Percentiles rank a stretch among this genome's conserved stretches.
Evolutionary conservation across 2,797 vertebrate species (phyloP).

Genomic region (Pseudochirops cupreus): DNA sequence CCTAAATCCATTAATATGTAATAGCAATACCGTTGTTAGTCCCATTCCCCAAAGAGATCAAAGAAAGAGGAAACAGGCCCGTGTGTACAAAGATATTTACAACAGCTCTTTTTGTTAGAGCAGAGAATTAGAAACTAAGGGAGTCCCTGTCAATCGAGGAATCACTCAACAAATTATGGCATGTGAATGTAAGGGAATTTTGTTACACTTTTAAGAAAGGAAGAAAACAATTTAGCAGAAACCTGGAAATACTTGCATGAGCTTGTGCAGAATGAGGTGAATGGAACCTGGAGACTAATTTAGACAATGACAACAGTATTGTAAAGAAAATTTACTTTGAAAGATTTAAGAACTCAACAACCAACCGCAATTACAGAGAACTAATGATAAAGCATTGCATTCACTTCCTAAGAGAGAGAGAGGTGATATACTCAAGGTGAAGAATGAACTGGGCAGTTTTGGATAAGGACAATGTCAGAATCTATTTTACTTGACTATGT

Average conservation of each 20-base stretch:
- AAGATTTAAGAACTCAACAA: neutral
- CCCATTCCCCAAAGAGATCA: neutral
- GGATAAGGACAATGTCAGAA: neutral
- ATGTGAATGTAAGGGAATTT: neutral
- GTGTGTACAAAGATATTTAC: neutral
- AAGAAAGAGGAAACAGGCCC: neutral
- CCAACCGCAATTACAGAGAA: neutral
- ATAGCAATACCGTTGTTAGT: neutral
- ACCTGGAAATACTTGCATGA: neutral
- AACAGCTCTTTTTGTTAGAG: neutral
- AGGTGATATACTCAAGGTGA: neutral
- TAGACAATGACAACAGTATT: neutral
- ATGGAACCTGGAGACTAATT: neutral
- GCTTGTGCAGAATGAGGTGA: neutral
- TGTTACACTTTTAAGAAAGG: neutral
- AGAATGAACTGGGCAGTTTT: neutral
- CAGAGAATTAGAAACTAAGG: neutral
- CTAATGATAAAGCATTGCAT: neutral
- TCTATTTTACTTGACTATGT: neutral
- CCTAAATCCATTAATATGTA: neutral
- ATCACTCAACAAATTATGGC: neutral
- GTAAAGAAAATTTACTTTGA: neutral
- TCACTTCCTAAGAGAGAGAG: neutral
- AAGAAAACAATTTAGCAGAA: neutral
- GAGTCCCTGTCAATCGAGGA: neutral